Evolutionary conservation across 2,888 invertebrate genomes (phyloP), one percentile per base, ranked within the genome.

Genomic region (Lagria hirta): DNA sequence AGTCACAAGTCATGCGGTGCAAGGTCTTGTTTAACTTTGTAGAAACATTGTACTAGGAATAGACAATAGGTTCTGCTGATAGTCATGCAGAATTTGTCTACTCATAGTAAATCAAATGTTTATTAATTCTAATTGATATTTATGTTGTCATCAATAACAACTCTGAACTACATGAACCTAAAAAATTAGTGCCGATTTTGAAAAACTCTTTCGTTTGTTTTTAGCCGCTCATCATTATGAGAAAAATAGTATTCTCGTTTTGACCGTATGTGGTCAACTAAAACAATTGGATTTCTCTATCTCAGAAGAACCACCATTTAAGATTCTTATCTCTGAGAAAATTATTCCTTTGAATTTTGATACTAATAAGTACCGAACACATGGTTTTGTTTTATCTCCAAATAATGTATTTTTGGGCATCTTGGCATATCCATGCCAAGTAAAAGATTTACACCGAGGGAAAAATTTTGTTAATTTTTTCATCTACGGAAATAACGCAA

Each of bases 381-480:
- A 65, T 40, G 68, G 69, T 3, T 58, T 64, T 20, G 49, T 65
- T 38, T 51, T 60, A 21, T 64, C 68, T 1, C 56, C 51, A 32
- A 68, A 66, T 52, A 58, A 52, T 45, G 57, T 64, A 4, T 54
- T 66, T 17, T 49, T 61, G 35, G 60, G 58, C 1, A 29, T 69
- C 12, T 15, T 70, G 10, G 52, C 58, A 6, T 54, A 57, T 38
- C 64, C 65, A 4, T 61, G 58, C 42, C 59, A 59, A 40, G 38
- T 62, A 13, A 52, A 57, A 23, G 52, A 60, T 43, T 48, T 59
- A 3, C 48, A 51, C 4, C 58, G 51, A 47, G 44, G 54, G 3
- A 61, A 55, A 36, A 46, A 44, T 15, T 56, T 54, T 15, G 52
- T 60, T 15, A 56, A 59, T 38, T 54, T 68, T 15, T 55, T 58